phyloP scores from a whole-genome alignment of 1,140 invertebrate genomes.

The Aphelenchoides besseyi region DNA sequence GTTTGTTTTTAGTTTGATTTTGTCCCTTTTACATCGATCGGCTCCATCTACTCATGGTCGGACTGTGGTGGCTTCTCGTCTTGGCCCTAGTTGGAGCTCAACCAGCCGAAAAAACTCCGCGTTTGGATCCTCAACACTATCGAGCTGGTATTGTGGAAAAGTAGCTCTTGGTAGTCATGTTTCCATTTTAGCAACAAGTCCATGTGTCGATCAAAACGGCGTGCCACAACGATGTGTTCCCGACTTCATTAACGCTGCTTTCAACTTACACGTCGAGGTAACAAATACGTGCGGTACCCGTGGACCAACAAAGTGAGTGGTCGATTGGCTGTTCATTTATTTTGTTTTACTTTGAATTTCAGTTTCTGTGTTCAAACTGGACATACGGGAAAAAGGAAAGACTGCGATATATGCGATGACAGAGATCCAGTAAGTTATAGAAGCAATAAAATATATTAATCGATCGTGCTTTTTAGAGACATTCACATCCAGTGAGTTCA shows the following conservation, averaged over 20 bases:
- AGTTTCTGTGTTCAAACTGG: constrained; percentile 77
- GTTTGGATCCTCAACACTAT: constrained; percentile 43
- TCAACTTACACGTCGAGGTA: constrained; percentile 77
- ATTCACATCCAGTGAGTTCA: too few relatives aligned
- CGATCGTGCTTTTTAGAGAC: too few relatives aligned
- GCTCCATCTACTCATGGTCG: too few relatives aligned
- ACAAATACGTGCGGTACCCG: constrained; percentile 88
- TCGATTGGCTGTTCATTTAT: constrained; percentile 15
- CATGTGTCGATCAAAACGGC: constrained; percentile 66
- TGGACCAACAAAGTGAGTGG: constrained; percentile 68
- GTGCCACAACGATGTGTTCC: constrained; percentile 81
- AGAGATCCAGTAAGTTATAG: neutral
- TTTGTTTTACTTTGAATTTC: constrained; percentile 25
- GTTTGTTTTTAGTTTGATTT: too few relatives aligned
- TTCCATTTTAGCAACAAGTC: constrained; percentile 50
- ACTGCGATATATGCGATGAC: constrained; percentile 58
- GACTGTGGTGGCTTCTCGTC: too few relatives aligned
- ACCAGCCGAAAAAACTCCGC: constrained; percentile 39
- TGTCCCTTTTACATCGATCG: too few relatives aligned
- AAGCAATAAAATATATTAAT: too few relatives aligned
- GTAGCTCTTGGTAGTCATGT: neutral
- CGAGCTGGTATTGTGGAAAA: constrained; percentile 41
- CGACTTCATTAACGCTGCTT: constrained; percentile 92
- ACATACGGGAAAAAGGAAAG: constrained; percentile 40
- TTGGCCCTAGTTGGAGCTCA: too few relatives aligned